Conservation (phyloP, 2,888 invertebrate species). For the Lasioglossum calceatum region DNA sequence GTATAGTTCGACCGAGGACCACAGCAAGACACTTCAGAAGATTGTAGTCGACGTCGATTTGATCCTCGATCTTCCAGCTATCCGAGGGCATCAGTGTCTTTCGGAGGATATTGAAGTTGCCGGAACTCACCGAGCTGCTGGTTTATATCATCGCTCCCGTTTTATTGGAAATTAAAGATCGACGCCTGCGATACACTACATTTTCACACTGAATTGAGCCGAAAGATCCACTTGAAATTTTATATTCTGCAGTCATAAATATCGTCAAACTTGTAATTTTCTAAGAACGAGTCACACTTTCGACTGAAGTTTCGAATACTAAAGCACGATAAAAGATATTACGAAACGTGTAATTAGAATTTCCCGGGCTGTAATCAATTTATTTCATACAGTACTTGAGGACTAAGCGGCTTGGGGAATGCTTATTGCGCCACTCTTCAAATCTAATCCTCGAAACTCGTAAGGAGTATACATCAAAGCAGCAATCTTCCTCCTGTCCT, state of each 20-base stretch:
- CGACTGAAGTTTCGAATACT: not conserved
- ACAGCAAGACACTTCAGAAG: conserved; percentile 17
- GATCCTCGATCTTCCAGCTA: conserved; percentile 18
- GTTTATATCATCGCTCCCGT: not conserved
- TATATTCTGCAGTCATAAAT: no score
- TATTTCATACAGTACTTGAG: not conserved
- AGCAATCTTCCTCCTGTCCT: not conserved
- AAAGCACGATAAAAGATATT: not conserved
- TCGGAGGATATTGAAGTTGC: not conserved
- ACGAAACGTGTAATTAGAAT: not conserved
- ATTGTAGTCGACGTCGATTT: conserved; percentile 35
- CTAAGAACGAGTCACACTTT: not conserved
- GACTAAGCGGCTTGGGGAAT: not conserved
- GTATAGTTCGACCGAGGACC: not conserved
- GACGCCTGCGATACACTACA: not conserved
- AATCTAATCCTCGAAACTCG: not conserved
- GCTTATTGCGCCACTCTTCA: not conserved
- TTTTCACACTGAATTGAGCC: not conserved
- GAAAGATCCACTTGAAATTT: no score
- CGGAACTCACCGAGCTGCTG: not conserved
- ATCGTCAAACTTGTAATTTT: no score
- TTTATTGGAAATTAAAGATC: not conserved
- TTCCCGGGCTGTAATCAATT: not conserved
- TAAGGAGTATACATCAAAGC: not conserved
- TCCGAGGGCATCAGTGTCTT: conserved; percentile 9